A percentile compares a stretch with the other conserved stretches of the same genome.
Conservation (phyloP, 2,113 vertebrate genomes). For the Microtus richardsoni region DNA sequence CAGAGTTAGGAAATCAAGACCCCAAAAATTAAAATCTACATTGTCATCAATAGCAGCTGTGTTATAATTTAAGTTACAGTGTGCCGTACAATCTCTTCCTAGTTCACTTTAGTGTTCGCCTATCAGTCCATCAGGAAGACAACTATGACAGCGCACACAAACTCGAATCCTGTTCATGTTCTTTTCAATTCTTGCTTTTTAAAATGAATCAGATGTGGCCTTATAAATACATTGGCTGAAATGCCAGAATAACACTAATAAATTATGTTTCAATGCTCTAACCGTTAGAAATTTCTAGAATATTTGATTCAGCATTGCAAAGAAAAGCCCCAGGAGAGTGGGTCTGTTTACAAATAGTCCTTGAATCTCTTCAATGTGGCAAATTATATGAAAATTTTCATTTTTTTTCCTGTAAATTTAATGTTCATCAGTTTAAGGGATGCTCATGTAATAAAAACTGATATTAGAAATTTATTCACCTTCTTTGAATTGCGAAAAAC, state of each 20-base stretch:
- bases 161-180: not conserved
- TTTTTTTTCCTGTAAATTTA: conserved; percentile 40
- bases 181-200: not conserved
- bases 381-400: conserved; percentile 48
- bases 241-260: conserved; percentile 9
- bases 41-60: not conserved
- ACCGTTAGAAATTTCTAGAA: not conserved
- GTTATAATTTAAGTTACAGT: not conserved
- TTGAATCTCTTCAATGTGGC: not conserved
- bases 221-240: conserved; percentile 33
- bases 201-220: not conserved
- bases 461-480: conserved; percentile 75
- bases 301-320: conserved; percentile 20
- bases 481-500: conserved; percentile 72
- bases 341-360: not conserved
- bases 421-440: not conserved
- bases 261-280: not conserved
- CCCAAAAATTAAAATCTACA: not conserved
- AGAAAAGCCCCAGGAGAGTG: not conserved
- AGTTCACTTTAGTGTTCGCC: conserved; percentile 3
- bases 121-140: not conserved
- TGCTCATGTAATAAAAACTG: conserved; percentile 58
- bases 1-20: conserved; percentile 18
- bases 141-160: not conserved
- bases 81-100: not conserved